phyloP scores from a whole-genome alignment of 2,888 invertebrate genomes.

The Caenorhabditis panamensis region DNA sequence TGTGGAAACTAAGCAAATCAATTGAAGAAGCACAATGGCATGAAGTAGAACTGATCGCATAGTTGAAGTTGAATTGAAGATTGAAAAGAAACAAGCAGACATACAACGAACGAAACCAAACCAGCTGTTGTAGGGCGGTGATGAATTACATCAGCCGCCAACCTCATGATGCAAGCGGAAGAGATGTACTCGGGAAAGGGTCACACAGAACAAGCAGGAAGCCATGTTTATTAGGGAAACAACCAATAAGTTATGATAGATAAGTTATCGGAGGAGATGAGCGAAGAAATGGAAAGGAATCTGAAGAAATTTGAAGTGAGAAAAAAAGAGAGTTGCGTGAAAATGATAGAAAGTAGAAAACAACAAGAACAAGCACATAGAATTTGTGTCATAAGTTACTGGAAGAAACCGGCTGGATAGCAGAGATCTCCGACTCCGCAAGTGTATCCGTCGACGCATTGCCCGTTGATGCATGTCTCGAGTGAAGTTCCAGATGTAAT shows the following conservation, averaged over 20 bases:
- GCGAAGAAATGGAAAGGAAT: slow-evolving; percentile 2
- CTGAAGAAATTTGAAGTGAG: too few relatives aligned
- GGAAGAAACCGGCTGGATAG: slow-evolving; percentile 56
- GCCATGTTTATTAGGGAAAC: background rate
- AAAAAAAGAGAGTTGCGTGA: too few relatives aligned
- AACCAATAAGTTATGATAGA: slow-evolving; percentile 14
- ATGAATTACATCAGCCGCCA: slow-evolving; percentile 42
- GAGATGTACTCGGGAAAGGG: slow-evolving; percentile 32
- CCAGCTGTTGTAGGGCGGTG: slow-evolving; percentile 56
- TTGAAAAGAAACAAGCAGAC: slow-evolving; percentile 60
- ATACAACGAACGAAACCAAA: slow-evolving; percentile 51
- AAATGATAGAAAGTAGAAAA: too few relatives aligned
- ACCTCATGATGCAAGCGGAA: slow-evolving; percentile 42
- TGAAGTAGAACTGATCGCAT: slow-evolving; percentile 16
- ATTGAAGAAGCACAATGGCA: slow-evolving; percentile 17
- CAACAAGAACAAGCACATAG: slow-evolving; percentile 13
- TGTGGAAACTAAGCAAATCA: slow-evolving; percentile 8
- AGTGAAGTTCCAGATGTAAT: slow-evolving; percentile 26
- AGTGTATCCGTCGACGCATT: slow-evolving; percentile 43
- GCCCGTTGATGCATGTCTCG: slow-evolving; percentile 49
- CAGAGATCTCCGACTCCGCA: slow-evolving; percentile 67
- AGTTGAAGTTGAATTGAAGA: slow-evolving; percentile 36
- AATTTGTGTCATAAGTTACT: slow-evolving; percentile 10
- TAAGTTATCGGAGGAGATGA: slow-evolving; percentile 13
- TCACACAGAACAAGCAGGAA: slow-evolving; percentile 1